Evolutionary conservation across 53 echinoderm and acorn worm species (phyloP).

Genomic region (Mesocentrotus franciscanus): DNA sequence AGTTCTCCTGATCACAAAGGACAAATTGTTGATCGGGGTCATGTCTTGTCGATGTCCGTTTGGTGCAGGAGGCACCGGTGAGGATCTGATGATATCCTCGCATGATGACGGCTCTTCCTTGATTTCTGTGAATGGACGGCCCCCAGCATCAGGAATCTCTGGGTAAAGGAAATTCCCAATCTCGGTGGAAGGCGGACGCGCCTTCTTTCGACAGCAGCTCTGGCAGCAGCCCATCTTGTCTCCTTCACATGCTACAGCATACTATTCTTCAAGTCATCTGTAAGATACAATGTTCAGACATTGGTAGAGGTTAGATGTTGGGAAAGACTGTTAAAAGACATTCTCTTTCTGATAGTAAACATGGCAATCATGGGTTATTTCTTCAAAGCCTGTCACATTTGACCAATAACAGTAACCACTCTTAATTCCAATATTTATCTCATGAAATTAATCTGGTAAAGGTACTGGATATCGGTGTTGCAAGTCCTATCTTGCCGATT

Average conservation of each 20-base stretch:
- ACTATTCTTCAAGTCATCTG: background rate
- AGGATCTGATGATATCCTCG: constrained; percentile 54
- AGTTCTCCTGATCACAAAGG: constrained; percentile 69
- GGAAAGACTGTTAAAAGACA: background rate
- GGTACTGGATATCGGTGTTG: too few species aligned
- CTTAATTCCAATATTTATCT: too few species aligned
- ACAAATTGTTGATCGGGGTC: constrained; percentile 60
- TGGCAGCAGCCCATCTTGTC: constrained; percentile 96
- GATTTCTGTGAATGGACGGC: constrained; percentile 77
- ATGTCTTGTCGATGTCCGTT: constrained; percentile 68
- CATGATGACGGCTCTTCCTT: constrained; percentile 75
- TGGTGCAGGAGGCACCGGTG: constrained; percentile 51
- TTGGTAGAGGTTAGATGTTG: background rate
- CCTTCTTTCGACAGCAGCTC: constrained; percentile 89
- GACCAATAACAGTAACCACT: too few species aligned
- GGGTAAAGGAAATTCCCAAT: constrained; percentile 90
- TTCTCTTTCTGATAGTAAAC: background rate
- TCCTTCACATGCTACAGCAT: constrained; percentile 42
- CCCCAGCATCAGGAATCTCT: constrained; percentile 74
- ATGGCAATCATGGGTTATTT: too few species aligned
- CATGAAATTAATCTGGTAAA: too few species aligned
- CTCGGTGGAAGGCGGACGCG: constrained; percentile 72
- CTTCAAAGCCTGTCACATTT: too few species aligned
- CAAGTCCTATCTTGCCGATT: too few species aligned
- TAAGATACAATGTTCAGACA: background rate